Evolutionary conservation across 2,888 invertebrate species (phyloP).

Genomic region (Periphyllus acericola): DNA sequence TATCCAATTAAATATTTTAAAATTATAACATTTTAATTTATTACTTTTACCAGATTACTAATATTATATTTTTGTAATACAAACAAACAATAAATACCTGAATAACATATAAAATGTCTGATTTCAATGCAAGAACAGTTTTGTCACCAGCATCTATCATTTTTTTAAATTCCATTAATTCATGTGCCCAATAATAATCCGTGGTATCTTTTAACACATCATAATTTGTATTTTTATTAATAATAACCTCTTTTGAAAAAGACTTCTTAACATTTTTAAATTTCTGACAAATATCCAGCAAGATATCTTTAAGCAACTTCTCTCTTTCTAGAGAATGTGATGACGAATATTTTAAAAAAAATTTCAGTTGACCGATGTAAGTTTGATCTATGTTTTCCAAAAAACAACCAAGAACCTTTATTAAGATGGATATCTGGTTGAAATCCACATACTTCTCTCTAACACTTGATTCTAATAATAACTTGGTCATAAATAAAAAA

Average conservation of each 20-base stretch:
- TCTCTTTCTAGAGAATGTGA: not conserved
- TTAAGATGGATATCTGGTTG: not conserved
- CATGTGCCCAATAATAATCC: conserved; percentile 81
- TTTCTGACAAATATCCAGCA: not conserved
- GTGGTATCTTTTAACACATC: conserved; percentile 70
- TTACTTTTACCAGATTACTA: not conserved
- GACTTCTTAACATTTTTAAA: not conserved
- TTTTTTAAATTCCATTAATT: conserved; percentile 77
- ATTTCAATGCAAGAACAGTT: conserved; percentile 74
- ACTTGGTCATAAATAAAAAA: conserved; percentile 67
- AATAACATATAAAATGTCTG: conserved; percentile 77
- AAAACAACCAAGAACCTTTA: conserved; percentile 22
- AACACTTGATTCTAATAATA: conserved; percentile 65
- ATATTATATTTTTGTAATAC: not conserved
- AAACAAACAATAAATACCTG: conserved; percentile 70
- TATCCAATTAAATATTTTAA: conserved; percentile 67
- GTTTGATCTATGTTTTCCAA: not conserved
- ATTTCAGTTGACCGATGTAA: not conserved
- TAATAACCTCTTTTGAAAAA: not conserved
- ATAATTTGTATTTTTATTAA: conserved; percentile 3
- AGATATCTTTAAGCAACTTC: not conserved
- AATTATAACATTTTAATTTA: not conserved
- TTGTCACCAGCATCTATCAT: conserved; percentile 76
- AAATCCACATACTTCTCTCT: not conserved
- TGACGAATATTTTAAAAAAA: not conserved